Percentiles rank a stretch among this genome's conserved stretches.
phyloP scores from a whole-genome alignment of 2,113 vertebrate species.

The Rhegmatorhina hoffmannsi region DNA sequence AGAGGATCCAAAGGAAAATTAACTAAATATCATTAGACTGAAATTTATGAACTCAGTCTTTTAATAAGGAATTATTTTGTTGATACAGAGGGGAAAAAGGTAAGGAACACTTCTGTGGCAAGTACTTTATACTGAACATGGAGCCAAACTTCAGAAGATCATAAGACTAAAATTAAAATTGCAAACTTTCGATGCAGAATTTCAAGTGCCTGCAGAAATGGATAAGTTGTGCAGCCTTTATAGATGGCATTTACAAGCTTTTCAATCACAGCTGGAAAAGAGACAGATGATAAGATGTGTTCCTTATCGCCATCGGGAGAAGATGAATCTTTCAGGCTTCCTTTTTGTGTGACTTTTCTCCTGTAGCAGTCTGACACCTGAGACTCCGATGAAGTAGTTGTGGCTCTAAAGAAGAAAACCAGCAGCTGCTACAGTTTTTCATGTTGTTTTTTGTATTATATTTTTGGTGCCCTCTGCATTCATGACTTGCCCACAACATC shows the following conservation, averaged over 20 bases:
- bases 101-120: conserved; percentile 1
- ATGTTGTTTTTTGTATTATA: background rate
- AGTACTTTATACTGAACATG: background rate
- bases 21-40: conserved; percentile 1
- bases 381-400: background rate
- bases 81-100: background rate
- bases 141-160: conserved; percentile 1
- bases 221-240: background rate
- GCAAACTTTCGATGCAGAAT: background rate
- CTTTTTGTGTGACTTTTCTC: background rate
- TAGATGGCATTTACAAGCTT: background rate
- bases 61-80: background rate
- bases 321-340: background rate
- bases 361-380: background rate
- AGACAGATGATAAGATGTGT: background rate
- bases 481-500: conserved; percentile 43
- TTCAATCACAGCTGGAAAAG: background rate
- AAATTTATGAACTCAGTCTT: conserved; percentile 6
- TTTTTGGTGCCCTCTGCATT: conserved; percentile 36
- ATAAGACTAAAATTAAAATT: conserved; percentile 1
- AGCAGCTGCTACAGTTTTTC: background rate
- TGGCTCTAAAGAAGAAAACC: conserved; percentile 27
- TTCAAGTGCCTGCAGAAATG: background rate
- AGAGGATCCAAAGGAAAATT: conserved; percentile 16
- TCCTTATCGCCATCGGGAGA: background rate